A percentile compares a stretch with the other conserved stretches of the same genome.
These are phyloP conservation scores for Microctenopoma lineatum DNA, from an alignment of 2,797 vertebrate species.

Conservation along the genomic window DNA sequence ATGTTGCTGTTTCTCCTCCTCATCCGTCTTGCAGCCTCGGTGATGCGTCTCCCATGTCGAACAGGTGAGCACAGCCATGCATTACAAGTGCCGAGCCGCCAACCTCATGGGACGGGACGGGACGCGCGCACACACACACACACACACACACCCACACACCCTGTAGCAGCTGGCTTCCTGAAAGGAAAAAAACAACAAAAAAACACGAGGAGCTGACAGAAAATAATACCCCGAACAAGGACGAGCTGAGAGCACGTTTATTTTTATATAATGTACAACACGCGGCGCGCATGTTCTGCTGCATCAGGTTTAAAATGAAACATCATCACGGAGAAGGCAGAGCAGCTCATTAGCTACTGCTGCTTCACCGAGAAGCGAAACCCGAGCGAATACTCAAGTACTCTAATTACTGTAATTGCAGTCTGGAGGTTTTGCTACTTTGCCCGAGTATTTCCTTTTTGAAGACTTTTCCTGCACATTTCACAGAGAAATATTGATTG, in stretches of 20 bases:
- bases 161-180: constrained; percentile 70
- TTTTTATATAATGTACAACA: constrained; percentile 64
- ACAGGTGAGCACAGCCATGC: constrained; percentile 76
- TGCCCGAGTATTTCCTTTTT: neutral
- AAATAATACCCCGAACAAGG: constrained; percentile 77
- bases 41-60: constrained; percentile 73
- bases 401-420: constrained; percentile 5
- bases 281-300: constrained; percentile 58
- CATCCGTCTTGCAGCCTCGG: constrained; percentile 74
- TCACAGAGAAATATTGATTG: neutral
- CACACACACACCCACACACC: constrained; percentile 29
- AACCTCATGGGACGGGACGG: constrained; percentile 46
- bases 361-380: constrained; percentile 19
- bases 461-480: constrained; percentile 8
- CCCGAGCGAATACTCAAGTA: constrained; percentile 25
- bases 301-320: constrained; percentile 58
- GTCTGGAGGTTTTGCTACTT: constrained; percentile 7
- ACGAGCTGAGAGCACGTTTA: constrained; percentile 52
- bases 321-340: constrained; percentile 33
- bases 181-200: constrained; percentile 20
- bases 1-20: constrained; percentile 68
- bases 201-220: constrained; percentile 65
- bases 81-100: constrained; percentile 64
- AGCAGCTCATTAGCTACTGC: constrained; percentile 49
- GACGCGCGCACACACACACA: neutral